Base-by-base conservation (phyloP, 1,140 invertebrate species). In the Metopolophium dirhodum region DNA sequence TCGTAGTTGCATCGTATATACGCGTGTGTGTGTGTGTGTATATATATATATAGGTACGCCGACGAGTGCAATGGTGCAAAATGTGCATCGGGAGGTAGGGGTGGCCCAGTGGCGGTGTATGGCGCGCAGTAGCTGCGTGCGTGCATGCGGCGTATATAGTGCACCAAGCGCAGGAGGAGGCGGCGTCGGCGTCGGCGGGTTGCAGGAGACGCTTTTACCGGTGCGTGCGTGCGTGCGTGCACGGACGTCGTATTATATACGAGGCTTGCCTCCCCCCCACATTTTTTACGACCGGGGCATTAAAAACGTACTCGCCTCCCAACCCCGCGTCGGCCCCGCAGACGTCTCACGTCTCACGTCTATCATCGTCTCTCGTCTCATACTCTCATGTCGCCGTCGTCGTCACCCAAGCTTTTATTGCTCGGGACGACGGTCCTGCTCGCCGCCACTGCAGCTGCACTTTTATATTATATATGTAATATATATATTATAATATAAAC, bases 281-380 rank as follows among this genome's bases (percentile, higher is more conserved):
- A 4, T 92, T 92, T 92, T 93, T 93, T 93, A 93, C 91, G 91
- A 93, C 82, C 91, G 8, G 82, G 41, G 35, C 91, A 93, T 93
- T 93, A 93, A 93, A 93, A 93, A 86, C 91, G 41, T 85, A 92
- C 61, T 68, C 61, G 26, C 20, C 18, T 30, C 37, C n/a, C 41
- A 1, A 7, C 30, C n/a, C 47, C 14, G 45, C 77, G 61, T 11
- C 30, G 37, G 41, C 37, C 7, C 77, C 37, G 22, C 23, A 86
- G 37, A 85, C 83, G 37, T 23, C 83, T 37, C 83, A 41, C 83
- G 83, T 86, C 41, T 45, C 83, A 41, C 83, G 83, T 86, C 41
- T 30, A 68, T 68, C 61, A 68, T 68, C 61, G 61, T 68, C 83
- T 86, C 41, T 82, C 83, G 37, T 37, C 37, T 37, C 35, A 82